phyloP scores from a whole-genome alignment of 2,797 vertebrate genomes.

The Fistularia tabacaria region DNA sequence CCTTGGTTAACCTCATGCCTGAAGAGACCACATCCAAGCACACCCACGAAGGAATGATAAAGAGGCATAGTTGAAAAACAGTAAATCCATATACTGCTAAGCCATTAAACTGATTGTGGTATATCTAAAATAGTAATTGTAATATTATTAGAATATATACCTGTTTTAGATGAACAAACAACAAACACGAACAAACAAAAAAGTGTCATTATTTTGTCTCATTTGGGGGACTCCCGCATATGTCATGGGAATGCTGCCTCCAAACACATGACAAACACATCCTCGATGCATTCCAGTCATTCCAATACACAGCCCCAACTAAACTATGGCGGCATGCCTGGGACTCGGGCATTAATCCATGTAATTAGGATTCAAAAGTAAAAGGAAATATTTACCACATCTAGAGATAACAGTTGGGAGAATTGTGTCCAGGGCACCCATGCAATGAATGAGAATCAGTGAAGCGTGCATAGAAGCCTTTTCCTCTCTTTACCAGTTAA shows the following conservation, averaged over 20 bases:
- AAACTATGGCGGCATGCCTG: conserved; percentile 49
- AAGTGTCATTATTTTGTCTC: conserved; percentile 26
- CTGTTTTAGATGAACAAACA: no score
- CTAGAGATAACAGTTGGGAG: conserved; percentile 47
- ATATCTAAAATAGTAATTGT: no score
- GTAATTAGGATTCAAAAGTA: conserved; percentile 52
- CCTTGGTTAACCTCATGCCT: no score
- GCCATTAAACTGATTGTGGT: no score
- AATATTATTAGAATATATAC: no score
- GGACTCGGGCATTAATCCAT: conserved; percentile 60
- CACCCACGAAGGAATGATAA: no score
- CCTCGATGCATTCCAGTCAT: conserved; percentile 68
- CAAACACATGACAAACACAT: conserved; percentile 57
- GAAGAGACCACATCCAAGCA: no score
- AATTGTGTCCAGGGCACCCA: conserved; percentile 14
- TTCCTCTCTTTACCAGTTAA: conserved; percentile 24
- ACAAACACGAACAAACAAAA: conserved; percentile 20
- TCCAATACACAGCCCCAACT: conserved; percentile 33
- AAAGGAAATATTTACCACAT: conserved; percentile 67
- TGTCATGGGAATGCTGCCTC: conserved; percentile 45
- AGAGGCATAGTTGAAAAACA: no score
- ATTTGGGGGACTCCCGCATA: conserved; percentile 35
- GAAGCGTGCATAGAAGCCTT: conserved; percentile 12
- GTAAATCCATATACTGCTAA: no score
- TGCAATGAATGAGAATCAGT: conserved; percentile 23